Base-by-base conservation (phyloP, 1,140 invertebrate genomes). In the Eulimnadia texana region DNA sequence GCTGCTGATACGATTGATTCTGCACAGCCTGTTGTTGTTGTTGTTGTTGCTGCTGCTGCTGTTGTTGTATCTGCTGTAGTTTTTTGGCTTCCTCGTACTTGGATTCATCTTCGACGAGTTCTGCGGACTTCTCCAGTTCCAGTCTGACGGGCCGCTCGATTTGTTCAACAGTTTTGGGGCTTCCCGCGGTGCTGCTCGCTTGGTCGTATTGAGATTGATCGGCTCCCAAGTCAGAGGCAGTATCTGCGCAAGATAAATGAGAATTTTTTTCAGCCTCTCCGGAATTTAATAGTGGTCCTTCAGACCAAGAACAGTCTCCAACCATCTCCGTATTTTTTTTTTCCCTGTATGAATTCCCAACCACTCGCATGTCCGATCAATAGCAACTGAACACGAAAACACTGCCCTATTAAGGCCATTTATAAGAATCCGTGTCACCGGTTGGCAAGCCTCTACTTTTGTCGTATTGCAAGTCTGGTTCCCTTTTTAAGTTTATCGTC, bases 31-130 rank as follows among this genome's bases (percentile, higher is more conserved):
- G 28, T 3, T 62, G 33, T 23, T 55, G 54, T 11, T 51, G 27
- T 22, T 29, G 28, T 2, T 47, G 56, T 60, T 63, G 55, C 52
- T 62, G 53, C 29, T 25, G 70, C 60, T 74, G 71, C 58, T 71
- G 62, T 54, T 69, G 64, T 3, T 51, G 50, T 11, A 27, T 23
- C 33, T 42, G 33, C 33, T 42, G 33, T 9, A 42, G 33, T 16
- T 42, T 6, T 16, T 42, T 42, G 16, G 16, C 33, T 16, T 42
- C 33, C 33, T 9, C 6, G 33, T 6, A 6, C 16, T 42, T 42
- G 6, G 16, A 6, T 42, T 42, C 33, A 42, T 9, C 33, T 6
- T 42, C 16, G 33, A 42, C 6, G 16, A 42, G 16, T 9, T 6
- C 33, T 9, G 33, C 6, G 16, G 33, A 16, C 33, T 42, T 42